Conservation (phyloP, 2,888 invertebrate genomes). For the Ichneumoninae sp. region DNA sequence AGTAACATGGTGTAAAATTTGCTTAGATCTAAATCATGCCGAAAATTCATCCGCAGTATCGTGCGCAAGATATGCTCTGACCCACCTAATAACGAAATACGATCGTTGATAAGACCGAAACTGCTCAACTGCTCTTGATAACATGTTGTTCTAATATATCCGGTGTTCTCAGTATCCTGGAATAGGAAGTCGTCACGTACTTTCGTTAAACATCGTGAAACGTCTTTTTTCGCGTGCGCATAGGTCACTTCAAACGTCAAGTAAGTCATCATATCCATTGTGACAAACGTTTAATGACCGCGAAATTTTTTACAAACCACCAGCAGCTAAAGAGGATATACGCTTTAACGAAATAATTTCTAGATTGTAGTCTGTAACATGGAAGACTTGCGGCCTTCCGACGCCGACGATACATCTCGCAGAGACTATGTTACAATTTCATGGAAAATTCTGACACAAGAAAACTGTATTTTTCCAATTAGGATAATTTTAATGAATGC, state of each 20-base stretch:
- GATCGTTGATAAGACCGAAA: slow-evolving; percentile 32
- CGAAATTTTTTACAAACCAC: slow-evolving; percentile 64
- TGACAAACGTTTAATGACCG: slow-evolving; percentile 70
- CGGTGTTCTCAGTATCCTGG: slow-evolving; percentile 19
- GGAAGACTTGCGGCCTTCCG: slow-evolving; percentile 32
- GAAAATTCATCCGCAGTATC: neutral
- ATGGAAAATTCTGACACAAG: neutral
- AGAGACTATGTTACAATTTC: neutral
- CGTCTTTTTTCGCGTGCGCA: slow-evolving; percentile 50
- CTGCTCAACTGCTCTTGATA: neutral
- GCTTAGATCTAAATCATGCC: neutral
- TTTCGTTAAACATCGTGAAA: slow-evolving; percentile 37
- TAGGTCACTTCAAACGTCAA: slow-evolving; percentile 45
- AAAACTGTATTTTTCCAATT: neutral
- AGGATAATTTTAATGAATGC: neutral
- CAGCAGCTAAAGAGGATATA: slow-evolving; percentile 72
- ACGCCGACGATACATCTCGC: neutral
- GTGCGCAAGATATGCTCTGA: neutral
- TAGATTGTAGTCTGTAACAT: slow-evolving; percentile 66
- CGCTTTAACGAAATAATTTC: slow-evolving; percentile 73
- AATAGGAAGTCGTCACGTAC: slow-evolving; percentile 28
- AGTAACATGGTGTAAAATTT: neutral
- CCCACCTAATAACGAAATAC: neutral
- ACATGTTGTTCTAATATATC: slow-evolving; percentile 34
- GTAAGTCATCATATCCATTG: slow-evolving; percentile 58